Evolutionary conservation across 2,113 vertebrate species (phyloP).

Genomic region (Seriola rivoliana): DNA sequence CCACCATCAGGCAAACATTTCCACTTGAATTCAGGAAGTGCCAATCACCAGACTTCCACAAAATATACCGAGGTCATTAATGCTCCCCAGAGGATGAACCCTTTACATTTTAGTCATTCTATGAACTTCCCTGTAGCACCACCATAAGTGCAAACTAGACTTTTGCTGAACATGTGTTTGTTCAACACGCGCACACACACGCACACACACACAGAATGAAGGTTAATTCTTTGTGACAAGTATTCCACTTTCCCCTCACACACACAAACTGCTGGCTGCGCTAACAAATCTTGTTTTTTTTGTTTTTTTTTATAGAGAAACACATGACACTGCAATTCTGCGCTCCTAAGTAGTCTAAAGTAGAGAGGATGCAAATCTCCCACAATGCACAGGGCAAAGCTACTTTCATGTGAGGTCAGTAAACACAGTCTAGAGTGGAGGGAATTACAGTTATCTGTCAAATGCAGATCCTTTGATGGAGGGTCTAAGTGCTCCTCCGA

Average conservation of each 20-base stretch:
- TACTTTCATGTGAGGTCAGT: slow-evolving; percentile 77
- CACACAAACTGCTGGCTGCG: slow-evolving; percentile 23
- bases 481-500: slow-evolving; percentile 65
- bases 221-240: slow-evolving; percentile 30
- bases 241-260: neutral
- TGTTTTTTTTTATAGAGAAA: slow-evolving; percentile 43
- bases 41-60: neutral
- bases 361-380: slow-evolving; percentile 72
- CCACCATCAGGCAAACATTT: no score
- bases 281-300: slow-evolving; percentile 5
- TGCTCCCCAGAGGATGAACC: slow-evolving; percentile 8
- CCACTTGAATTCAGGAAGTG: no score
- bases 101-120: neutral
- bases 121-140: neutral
- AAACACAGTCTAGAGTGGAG: slow-evolving; percentile 71
- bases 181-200: neutral
- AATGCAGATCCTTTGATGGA: slow-evolving; percentile 78
- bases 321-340: slow-evolving; percentile 69
- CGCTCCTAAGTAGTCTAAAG: slow-evolving; percentile 60
- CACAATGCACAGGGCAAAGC: slow-evolving; percentile 76
- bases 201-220: neutral
- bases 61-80: neutral
- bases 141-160: neutral
- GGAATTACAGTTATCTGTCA: slow-evolving; percentile 79
- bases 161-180: neutral